Base-by-base conservation (phyloP, 2,797 vertebrate species). In the Fringilla coelebs region DNA sequence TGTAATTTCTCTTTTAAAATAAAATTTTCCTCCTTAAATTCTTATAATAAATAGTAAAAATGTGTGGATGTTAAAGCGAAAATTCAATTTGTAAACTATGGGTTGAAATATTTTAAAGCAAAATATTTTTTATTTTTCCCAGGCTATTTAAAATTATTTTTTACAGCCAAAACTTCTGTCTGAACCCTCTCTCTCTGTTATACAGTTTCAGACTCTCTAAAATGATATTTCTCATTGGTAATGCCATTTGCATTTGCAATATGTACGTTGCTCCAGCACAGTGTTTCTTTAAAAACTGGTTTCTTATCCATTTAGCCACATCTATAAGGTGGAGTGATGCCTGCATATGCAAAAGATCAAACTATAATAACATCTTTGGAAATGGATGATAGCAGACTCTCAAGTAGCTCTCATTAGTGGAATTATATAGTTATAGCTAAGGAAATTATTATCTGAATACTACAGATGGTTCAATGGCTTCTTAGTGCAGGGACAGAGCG, bases 401-500 rank as follows among this genome's bases (percentile, higher is more conserved):
- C 94, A 76, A 95, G 79, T 95, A 97, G 85, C 91, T 57, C 94
- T 97, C 96, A 96, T 97, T 96, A 97, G 94, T 86, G 88, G 80
- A 96, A 96, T 95, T 93, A 92, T 81, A 74, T 78, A 89, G 89
- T 88, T 95, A 86, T 76, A 95, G 57, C 87, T 91, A 94, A 94
- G 91, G 88, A 89, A 95, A 94, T 97, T 92, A 86, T 93, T 96
- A 95, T 96, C 82, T 94, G 89, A 94, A 89, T 93, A 81, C 89
- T 96, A 96, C 96, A 96, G 95, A 96, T 96, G 95, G 95, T 91
- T 94, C 94, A 93, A 92, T 96, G 89, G 93, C 94, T 96, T 95
- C 93, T 66, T 93, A 91, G 89, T 93, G 89, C 87, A 88, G 85
- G 94, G 95, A 96, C 85, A 89, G 75, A 94, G 61, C 11, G 49